Evolutionary conservation across 2,797 vertebrate species (phyloP), one percentile per base, ranked within the genome.

Genomic region (Urocyon cinereoargenteus): DNA sequence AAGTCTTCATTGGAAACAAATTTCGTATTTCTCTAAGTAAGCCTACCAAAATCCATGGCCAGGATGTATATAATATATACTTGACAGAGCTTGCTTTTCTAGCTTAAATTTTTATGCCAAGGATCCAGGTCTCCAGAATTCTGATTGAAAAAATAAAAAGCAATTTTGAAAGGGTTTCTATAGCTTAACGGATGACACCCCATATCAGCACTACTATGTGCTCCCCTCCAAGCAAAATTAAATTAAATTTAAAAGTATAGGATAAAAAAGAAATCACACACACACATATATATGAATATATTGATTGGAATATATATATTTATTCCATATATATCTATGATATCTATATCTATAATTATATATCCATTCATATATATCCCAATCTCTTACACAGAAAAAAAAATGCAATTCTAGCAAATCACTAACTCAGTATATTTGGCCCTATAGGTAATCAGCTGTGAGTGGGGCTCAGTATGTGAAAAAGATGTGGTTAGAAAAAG

Each of bases 391-490:
- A 85, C n/a, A 96, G 49, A 83, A 95, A 49, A 75, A 49, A 51
- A 96, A 96, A 66, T 85, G 8, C 49, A 55, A 96, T 97, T 88
- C 68, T 90, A 78, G 73, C 73, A 96, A 66, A 88, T 85, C 15
- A 22, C 90, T 94, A 86, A 70, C 59, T 92, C 78, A 73, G 81
- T 45, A 64, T 72, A 87, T 97, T 77, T 97, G 86, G 77, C 78
- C 61, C n/a, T 66, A 62, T 28, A 90, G 93, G 28, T 72, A 98
- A 97, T 70, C 77, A 83, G 96, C 91, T 95, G 90, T 96, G 64
- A 93, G 72, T 79, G 18, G 45, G 83, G 81, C 36, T 82, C 19
- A 31, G 53, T 57, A 14, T 93, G 14, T 24, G 51, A 68, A 40
- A 61, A 84, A 83, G 83, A 91, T 59, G 24, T 72, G 40, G 36